These are phyloP conservation scores for Drosophila mayaguana DNA, from an alignment of 2,888 invertebrate genomes.

Conservation along the genomic window DNA sequence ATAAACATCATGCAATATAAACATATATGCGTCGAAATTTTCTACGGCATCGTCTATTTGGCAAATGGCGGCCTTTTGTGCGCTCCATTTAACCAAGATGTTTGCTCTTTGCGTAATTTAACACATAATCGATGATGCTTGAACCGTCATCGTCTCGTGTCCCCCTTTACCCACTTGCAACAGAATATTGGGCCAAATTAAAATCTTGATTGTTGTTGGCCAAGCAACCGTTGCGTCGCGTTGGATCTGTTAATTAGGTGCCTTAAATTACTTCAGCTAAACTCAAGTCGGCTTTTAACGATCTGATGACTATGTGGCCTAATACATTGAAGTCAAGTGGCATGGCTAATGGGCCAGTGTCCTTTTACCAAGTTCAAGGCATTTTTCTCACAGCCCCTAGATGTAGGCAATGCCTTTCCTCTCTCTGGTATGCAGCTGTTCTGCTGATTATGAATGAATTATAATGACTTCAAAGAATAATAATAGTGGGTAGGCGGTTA, in stretches of 20 bases:
- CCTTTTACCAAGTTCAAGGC: neutral
- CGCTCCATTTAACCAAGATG: conserved; percentile 58
- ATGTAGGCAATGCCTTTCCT: conserved; percentile 57
- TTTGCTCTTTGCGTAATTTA: conserved; percentile 70
- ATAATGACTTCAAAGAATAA: neutral
- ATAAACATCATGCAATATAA: conserved; percentile 8
- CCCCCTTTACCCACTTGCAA: neutral
- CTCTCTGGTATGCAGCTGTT: neutral
- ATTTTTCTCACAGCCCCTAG: conserved; percentile 34
- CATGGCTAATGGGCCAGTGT: conserved; percentile 38
- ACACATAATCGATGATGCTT: conserved; percentile 72
- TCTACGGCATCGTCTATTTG: conserved; percentile 5
- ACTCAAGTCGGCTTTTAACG: conserved; percentile 31
- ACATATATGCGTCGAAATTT: conserved; percentile 5
- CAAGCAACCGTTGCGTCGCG: conserved; percentile 3
- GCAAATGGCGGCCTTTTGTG: conserved; percentile 40
- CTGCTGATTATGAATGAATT: neutral
- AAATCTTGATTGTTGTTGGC: conserved; percentile 40
- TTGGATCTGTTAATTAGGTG: conserved; percentile 67
- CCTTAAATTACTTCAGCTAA: conserved; percentile 51
- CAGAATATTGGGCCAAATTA: conserved; percentile 52
- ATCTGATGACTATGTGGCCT: conserved; percentile 12
- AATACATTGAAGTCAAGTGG: conserved; percentile 32
- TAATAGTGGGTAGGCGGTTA: too few relatives aligned
- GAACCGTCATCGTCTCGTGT: neutral